phyloP scores from a whole-genome alignment of 2,888 invertebrate genomes.

The Eutolmus rufibarbis region DNA sequence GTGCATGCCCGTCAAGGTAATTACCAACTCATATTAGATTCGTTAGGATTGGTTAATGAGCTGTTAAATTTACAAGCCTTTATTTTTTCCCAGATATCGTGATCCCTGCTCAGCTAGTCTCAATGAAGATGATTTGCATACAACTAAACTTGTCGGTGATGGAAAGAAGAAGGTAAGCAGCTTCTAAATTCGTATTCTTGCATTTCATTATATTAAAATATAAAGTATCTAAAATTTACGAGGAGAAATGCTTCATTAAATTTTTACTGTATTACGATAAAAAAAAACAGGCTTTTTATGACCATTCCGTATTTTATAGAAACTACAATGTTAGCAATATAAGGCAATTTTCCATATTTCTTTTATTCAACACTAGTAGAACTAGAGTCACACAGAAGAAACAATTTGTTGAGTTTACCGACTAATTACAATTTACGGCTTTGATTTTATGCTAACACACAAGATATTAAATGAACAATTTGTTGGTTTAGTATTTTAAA shows the following conservation, averaged over 20 bases:
- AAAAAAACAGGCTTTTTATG: not conserved
- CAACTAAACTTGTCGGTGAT: slow-evolving; percentile 87
- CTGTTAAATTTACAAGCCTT: not conserved
- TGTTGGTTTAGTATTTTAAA: too few species aligned
- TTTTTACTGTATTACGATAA: not conserved
- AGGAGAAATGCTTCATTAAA: not conserved
- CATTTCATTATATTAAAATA: too few species aligned
- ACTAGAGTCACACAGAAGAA: too few species aligned
- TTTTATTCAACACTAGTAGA: too few species aligned
- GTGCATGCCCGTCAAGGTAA: slow-evolving; percentile 84
- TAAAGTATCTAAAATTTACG: not conserved
- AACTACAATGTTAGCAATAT: too few species aligned
- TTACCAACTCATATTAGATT: slow-evolving; percentile 37
- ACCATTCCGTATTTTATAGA: not conserved
- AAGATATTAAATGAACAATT: too few species aligned
- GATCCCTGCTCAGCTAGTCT: slow-evolving; percentile 91
- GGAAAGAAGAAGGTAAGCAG: slow-evolving; percentile 78
- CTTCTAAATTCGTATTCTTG: not conserved
- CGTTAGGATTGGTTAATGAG: slow-evolving; percentile 8
- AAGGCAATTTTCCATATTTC: too few species aligned
- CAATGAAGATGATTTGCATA: slow-evolving; percentile 89
- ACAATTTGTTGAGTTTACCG: too few species aligned
- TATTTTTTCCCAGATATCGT: slow-evolving; percentile 66
- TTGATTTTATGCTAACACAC: too few species aligned
- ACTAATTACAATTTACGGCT: too few species aligned